phyloP scores from a whole-genome alignment of 2,113 vertebrate genomes.

The Pomatorhinus ruficollis region DNA sequence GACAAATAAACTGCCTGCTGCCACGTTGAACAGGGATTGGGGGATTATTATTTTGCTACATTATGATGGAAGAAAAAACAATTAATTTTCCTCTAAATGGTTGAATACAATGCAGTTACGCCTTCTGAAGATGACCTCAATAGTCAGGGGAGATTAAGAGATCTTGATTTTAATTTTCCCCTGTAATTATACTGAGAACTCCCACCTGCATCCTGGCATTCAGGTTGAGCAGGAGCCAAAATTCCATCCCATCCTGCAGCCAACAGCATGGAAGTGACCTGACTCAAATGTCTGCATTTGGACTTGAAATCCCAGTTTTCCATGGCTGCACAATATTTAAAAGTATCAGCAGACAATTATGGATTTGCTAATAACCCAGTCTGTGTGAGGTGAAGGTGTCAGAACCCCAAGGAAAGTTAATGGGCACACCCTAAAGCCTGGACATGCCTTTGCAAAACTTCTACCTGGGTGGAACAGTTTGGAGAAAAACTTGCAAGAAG shows the following conservation, averaged over 20 bases:
- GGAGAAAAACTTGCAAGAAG: not conserved
- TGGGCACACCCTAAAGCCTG: fast-evolving
- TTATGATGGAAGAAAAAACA: not conserved
- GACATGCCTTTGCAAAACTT: not conserved
- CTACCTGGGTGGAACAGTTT: not conserved
- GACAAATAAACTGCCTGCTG: not conserved
- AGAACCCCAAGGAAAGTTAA: not conserved
- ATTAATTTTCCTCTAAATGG: not conserved
- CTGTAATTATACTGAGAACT: not conserved
- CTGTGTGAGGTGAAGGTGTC: not conserved
- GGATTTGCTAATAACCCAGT: not conserved
- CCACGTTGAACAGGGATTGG: not conserved
- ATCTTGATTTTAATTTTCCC: not conserved
- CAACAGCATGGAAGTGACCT: not conserved
- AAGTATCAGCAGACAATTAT: not conserved
- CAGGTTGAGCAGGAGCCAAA: not conserved
- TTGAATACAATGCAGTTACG: not conserved
- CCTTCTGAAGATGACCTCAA: not conserved
- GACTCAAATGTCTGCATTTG: not conserved
- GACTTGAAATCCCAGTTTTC: not conserved
- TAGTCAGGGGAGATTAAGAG: not conserved
- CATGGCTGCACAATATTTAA: not conserved
- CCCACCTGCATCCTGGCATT: not conserved
- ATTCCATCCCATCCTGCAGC: not conserved
- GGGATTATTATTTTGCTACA: not conserved